These are phyloP conservation scores for Noctua pronuba DNA, from an alignment of 2,888 invertebrate genomes.

Conservation along the genomic window DNA sequence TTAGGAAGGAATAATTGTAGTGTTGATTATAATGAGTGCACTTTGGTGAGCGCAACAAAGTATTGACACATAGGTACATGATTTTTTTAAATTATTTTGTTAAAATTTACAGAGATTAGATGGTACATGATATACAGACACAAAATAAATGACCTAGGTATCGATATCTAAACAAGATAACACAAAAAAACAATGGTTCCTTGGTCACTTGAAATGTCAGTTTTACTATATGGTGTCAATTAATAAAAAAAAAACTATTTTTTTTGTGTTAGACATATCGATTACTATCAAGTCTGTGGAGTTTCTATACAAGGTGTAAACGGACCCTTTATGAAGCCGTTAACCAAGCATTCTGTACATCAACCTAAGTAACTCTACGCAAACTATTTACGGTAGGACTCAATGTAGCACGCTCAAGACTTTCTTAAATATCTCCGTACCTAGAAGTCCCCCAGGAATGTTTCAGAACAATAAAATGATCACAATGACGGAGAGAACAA, in stretches of 20 bases:
- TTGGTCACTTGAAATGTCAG: background rate
- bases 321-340: too few species aligned
- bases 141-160: background rate
- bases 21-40: background rate
- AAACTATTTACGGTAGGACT: too few species aligned
- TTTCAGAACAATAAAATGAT: background rate
- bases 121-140: background rate
- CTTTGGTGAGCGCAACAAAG: background rate
- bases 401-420: too few species aligned
- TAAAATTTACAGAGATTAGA: background rate
- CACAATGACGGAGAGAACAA: background rate
- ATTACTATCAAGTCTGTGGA: background rate
- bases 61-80: background rate
- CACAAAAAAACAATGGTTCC: background rate
- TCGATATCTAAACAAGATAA: background rate
- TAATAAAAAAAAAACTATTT: background rate
- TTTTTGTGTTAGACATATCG: background rate
- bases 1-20: background rate
- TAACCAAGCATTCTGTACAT: background rate
- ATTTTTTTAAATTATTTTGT: background rate
- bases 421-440: background rate
- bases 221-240: background rate
- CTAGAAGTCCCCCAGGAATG: background rate
- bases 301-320: background rate
- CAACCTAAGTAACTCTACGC: background rate